Evolutionary conservation across 2,113 vertebrate genomes (phyloP), one percentile per base, ranked within the genome.

Genomic region (Cathartes aura): DNA sequence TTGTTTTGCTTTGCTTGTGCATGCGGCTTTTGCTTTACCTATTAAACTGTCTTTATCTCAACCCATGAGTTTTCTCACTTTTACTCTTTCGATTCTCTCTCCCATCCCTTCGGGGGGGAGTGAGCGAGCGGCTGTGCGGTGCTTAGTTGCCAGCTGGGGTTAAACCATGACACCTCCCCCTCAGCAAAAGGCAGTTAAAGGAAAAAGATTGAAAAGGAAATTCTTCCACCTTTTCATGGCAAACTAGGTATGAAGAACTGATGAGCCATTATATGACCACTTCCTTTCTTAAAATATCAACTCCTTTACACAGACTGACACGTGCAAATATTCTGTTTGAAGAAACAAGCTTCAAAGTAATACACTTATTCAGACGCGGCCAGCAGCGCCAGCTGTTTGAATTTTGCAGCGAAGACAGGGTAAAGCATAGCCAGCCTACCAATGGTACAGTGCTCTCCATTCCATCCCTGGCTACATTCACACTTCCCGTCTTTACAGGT

Each of bases 401-500:
- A 75, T 20, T 50, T 42, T 6, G 71, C 34, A 29, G 40, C 3
- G 19, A 73, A 66, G 84, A 48, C 6, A 68, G 59, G 71, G 67
- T 59, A 63, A 94, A 92, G 94, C 43, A 60, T 6, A 50, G 86
- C 11, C 48, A 36, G 98, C 99, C 98, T 99, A 99, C 99, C 99
- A 82, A 99, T 99, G 86, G 99, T 99, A 90, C 99, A 99, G 98
- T 99, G 99, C 95, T 99, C 99, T 58, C 99, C 99, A 6, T 99
- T 99, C 99, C 99, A 99, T 84, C 99, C 99, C 96, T 99, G 99
- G 98, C 98, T 99, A 93, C 99, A 99, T 96, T 99, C 99, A 48
- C 99, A 99, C 97, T 99, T 99, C 95, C 99, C 99, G 13, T 99
- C 99, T 73, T 99, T 98, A 88, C 99, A 99, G 93, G 99, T 99